Base-by-base conservation (phyloP, 2,888 invertebrate genomes). In the Glaucopsyche alexis region DNA sequence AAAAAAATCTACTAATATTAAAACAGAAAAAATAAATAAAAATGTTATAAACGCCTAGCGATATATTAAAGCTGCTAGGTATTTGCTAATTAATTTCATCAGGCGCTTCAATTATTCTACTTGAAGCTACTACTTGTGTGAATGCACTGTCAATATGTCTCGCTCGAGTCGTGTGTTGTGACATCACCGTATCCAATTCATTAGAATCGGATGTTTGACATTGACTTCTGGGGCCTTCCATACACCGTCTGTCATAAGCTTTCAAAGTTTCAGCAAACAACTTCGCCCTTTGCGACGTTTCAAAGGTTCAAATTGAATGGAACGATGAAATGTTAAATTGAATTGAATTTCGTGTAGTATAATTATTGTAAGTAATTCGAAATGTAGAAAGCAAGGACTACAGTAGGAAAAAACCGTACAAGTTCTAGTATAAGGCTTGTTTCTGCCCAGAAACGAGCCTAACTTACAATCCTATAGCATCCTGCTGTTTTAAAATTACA, bases 111-210 rank as follows among this genome's bases (percentile, higher is more conserved):
- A 55, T 55, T 29, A 52, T 52, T 52, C 52, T 0, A 9, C 55
- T 55, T 19, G 19, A 19, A 11, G 47, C 4, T 47, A 11, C 47
- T 19, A 55, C 55, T 19, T 19, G 5, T 19, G 19, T 55, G 55
- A 52, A 52, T 52, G 52, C 52, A 52, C n/a, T 19, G 52, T 52
- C 55, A 19, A 55, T 55, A 19, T 29, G 55, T 55, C 55, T 55
- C 52, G 52, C 16, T 16, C 8, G 55, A 11, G 47, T 13, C 11
- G 9, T n/a, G 55, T 11, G 11, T 11, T 55, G 19, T 55, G 55
- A 55, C 55, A 19, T 55, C 55, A 55, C 50, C 19, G 5, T 19
- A 4, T 55, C 55, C 55, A 55, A 55, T 55, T 55, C 19, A 55
- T 52, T 52, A 14, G 50, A 16, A 55, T 11, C 11, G 19, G 55